A percentile compares a stretch with the other conserved stretches of the same genome.
Evolutionary conservation across 2,113 vertebrate genomes (phyloP).

Genomic region (Sturnus vulgaris): DNA sequence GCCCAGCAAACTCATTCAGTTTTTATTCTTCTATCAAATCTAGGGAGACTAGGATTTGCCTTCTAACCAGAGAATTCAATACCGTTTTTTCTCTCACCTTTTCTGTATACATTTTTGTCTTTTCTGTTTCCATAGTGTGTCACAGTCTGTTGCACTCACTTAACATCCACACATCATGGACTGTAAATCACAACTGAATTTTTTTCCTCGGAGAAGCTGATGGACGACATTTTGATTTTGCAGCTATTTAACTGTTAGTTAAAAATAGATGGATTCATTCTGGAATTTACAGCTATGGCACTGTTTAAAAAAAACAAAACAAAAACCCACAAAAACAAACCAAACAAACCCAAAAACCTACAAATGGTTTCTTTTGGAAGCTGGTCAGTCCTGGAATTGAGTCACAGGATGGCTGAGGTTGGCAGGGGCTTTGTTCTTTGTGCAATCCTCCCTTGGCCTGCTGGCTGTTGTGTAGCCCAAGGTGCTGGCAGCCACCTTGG

Average conservation of each 20-base stretch:
- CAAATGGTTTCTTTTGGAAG: neutral
- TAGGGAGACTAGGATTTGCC: neutral
- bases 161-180: neutral
- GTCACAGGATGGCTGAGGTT: neutral
- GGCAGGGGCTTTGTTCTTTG: rapidly evolving
- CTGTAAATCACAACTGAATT: neutral
- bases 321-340: too few relatives aligned
- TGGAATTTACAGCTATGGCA: neutral
- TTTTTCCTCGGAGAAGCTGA: neutral
- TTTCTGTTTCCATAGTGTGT: neutral
- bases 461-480: neutral
- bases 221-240: neutral
- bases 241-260: neutral
- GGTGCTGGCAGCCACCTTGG: neutral
- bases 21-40: neutral
- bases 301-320: neutral
- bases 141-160: neutral
- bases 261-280: neutral
- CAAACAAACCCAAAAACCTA: too few relatives aligned
- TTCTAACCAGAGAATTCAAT: neutral
- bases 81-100: neutral
- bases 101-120: neutral
- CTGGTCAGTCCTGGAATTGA: neutral
- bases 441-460: neutral
- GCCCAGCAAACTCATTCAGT: neutral